Percentiles rank a stretch among this genome's conserved stretches.
phyloP scores from a whole-genome alignment of 1,140 invertebrate genomes.

The Danaus melanippus region DNA sequence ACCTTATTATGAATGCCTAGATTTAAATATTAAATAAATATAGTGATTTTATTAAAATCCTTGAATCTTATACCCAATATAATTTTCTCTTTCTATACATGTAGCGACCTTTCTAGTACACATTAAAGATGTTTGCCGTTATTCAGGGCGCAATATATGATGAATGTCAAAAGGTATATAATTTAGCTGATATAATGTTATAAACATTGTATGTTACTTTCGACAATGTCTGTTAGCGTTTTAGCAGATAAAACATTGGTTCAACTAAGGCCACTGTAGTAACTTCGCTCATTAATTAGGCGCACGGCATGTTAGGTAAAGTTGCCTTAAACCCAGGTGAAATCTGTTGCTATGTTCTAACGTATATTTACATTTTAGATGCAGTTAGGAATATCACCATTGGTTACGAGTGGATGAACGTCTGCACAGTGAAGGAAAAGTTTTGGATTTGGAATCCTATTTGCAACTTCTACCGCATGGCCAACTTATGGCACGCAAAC shows the following conservation, averaged over 20 bases:
- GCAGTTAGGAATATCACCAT: slow-evolving; percentile 2
- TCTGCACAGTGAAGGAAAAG: slow-evolving; percentile 19
- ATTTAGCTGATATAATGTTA: neutral
- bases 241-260: neutral
- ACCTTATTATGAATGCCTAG: too few species aligned
- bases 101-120: neutral
- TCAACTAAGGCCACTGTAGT: slow-evolving; percentile 3
- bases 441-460: slow-evolving; percentile 22
- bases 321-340: slow-evolving; percentile 9
- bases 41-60: too few species aligned
- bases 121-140: neutral
- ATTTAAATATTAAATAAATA: too few species aligned
- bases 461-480: slow-evolving; percentile 13
- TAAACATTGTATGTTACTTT: neutral
- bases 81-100: too few species aligned
- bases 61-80: too few species aligned
- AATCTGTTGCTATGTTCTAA: neutral
- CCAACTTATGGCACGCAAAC: slow-evolving; percentile 12
- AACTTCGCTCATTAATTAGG: slow-evolving; percentile 22
- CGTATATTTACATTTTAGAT: slow-evolving; percentile 11
- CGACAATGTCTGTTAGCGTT: too few species aligned
- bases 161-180: slow-evolving; percentile 2
- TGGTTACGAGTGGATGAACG: slow-evolving; percentile 15
- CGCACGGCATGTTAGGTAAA: slow-evolving; percentile 9
- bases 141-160: neutral